Percentiles rank a stretch among this genome's conserved stretches.
phyloP scores from a whole-genome alignment of 2,113 vertebrate species.

The Rutilus rutilus region DNA sequence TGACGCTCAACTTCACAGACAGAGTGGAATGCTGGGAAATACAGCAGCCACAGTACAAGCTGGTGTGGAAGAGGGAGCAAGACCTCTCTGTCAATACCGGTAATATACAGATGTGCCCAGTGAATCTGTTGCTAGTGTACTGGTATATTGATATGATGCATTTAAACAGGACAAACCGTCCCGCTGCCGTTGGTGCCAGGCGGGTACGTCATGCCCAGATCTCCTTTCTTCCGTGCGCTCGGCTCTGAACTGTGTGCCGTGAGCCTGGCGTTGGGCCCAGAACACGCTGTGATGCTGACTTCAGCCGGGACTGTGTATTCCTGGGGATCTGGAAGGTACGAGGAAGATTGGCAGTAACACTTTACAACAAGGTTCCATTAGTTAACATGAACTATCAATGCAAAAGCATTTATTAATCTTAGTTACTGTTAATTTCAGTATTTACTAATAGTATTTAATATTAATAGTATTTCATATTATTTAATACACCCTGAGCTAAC shows the following conservation, averaged over 20 bases:
- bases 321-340: constrained; percentile 89
- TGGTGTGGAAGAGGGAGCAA: constrained; percentile 70
- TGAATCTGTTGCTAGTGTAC: background rate
- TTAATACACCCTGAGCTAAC: too few relatives aligned
- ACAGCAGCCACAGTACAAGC: constrained; percentile 63
- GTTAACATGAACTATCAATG: too few relatives aligned
- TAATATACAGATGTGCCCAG: constrained; percentile 37
- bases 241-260: constrained; percentile 71
- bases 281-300: constrained; percentile 82
- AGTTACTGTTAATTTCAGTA: too few relatives aligned
- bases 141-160: background rate
- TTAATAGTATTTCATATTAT: too few relatives aligned
- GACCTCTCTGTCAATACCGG: constrained; percentile 53
- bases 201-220: constrained; percentile 75
- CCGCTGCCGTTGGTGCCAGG: constrained; percentile 82
- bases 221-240: constrained; percentile 78
- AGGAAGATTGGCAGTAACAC: too few relatives aligned
- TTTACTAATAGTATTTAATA: too few relatives aligned
- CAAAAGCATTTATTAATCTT: too few relatives aligned
- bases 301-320: constrained; percentile 75
- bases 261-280: constrained; percentile 78
- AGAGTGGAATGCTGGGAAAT: constrained; percentile 70
- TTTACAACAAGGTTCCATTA: too few relatives aligned
- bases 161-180: constrained; percentile 45
- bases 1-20: constrained; percentile 73